Conservation (phyloP, 2,797 vertebrate species). For the Caiman crocodilus region DNA sequence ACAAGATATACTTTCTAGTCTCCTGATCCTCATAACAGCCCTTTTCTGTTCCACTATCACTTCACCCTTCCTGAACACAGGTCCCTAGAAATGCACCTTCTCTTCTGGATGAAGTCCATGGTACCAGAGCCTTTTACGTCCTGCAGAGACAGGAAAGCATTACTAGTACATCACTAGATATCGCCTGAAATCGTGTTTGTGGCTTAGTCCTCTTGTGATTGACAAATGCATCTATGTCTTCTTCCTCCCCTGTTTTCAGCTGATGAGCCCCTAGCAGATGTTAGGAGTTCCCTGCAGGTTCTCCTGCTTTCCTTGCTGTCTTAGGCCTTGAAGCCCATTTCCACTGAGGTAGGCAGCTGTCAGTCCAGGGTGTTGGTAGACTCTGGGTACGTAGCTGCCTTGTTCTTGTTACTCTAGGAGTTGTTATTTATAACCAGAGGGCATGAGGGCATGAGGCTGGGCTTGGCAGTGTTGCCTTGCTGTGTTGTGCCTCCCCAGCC, state of each 20-base stretch:
- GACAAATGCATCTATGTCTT: slow-evolving; percentile 12
- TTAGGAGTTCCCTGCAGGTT: not conserved
- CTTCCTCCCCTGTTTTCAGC: not conserved
- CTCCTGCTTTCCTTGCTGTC: not conserved
- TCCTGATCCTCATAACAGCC: too few relatives aligned
- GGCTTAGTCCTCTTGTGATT: slow-evolving; percentile 19
- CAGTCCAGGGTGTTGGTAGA: not conserved
- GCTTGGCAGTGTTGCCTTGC: not conserved
- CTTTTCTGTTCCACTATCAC: slow-evolving; percentile 10
- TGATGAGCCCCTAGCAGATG: not conserved
- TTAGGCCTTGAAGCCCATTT: not conserved
- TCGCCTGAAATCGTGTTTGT: not conserved
- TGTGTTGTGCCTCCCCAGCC: not conserved
- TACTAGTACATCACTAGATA: not conserved
- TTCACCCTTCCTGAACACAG: not conserved
- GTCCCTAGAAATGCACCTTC: not conserved
- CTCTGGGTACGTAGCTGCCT: not conserved
- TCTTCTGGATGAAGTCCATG: not conserved
- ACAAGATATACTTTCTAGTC: not conserved
- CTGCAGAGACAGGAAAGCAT: too few relatives aligned
- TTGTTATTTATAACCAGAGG: not conserved
- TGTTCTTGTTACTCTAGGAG: not conserved
- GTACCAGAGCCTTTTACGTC: too few relatives aligned
- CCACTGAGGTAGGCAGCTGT: not conserved
- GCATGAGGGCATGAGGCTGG: rapidly evolving